Evolutionary conservation across 2,797 vertebrate species (phyloP).

Genomic region (Anolis apletophallus): DNA sequence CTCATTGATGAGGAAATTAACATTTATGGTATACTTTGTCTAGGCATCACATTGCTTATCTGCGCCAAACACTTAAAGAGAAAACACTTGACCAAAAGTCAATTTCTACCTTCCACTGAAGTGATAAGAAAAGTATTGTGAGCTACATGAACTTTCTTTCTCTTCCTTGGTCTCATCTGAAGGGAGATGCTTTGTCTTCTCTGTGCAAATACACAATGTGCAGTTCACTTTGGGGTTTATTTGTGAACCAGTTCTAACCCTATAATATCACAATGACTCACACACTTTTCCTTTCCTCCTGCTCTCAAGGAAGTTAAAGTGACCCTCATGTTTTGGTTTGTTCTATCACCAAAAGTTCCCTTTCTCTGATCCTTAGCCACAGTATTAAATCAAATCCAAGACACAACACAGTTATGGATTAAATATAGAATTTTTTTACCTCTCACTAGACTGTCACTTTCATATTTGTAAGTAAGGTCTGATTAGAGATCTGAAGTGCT

Average conservation of each 20-base stretch:
- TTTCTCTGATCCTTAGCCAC: neutral
- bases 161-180: neutral
- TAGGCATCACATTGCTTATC: neutral
- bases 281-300: neutral
- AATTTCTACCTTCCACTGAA: neutral
- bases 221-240: neutral
- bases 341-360: neutral
- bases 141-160: neutral
- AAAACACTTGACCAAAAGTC: neutral
- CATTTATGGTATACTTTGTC: conserved; percentile 34
- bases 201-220: neutral
- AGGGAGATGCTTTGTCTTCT: neutral
- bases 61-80: neutral
- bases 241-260: neutral
- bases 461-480: neutral
- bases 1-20: neutral
- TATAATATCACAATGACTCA: neutral
- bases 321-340: neutral
- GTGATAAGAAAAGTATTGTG: neutral
- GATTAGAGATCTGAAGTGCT: neutral
- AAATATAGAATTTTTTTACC: neutral
- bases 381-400: conserved; percentile 3
- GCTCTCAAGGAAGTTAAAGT: neutral
- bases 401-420: neutral
- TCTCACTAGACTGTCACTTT: neutral